A percentile compares a stretch with the other conserved stretches of the same genome.
These are phyloP conservation scores for Apotomis betuletana DNA, from an alignment of 2,888 invertebrate species.

Conservation along the genomic window DNA sequence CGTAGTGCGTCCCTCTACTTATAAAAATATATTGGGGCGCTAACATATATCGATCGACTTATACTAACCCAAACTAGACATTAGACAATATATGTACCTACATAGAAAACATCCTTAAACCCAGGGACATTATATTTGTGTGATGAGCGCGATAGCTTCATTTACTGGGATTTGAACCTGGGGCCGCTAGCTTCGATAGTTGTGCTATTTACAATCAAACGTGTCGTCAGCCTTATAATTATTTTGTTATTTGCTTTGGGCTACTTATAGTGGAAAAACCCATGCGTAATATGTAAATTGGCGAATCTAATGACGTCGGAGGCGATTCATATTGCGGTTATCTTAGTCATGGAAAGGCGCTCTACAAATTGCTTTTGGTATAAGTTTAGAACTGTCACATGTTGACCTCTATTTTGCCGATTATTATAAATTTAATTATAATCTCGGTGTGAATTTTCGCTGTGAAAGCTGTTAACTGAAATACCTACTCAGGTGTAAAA, in stretches of 20 bases:
- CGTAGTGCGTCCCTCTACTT: too few species aligned
- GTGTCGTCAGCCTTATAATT: neutral
- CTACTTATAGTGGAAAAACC: slow-evolving; percentile 35
- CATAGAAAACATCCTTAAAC: too few species aligned
- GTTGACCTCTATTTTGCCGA: slow-evolving; percentile 20
- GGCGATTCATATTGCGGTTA: slow-evolving; percentile 22
- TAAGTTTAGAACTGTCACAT: slow-evolving; percentile 21
- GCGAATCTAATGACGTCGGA: slow-evolving; percentile 24
- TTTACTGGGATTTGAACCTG: too few species aligned
- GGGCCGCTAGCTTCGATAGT: neutral
- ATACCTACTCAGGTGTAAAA: too few species aligned
- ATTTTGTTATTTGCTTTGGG: slow-evolving; percentile 6
- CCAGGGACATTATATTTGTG: too few species aligned
- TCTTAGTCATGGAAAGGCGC: slow-evolving; percentile 31
- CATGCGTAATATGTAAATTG: slow-evolving; percentile 39
- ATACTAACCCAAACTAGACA: too few species aligned
- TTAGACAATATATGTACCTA: too few species aligned
- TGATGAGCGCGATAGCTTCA: too few species aligned
- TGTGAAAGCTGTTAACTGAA: too few species aligned
- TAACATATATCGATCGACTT: too few species aligned
- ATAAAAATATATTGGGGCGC: too few species aligned
- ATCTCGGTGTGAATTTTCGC: neutral
- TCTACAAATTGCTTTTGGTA: slow-evolving; percentile 18
- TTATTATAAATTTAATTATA: neutral
- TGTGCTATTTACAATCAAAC: too few species aligned